phyloP scores from a whole-genome alignment of 2,888 invertebrate genomes.

The Dichetophora obliterata region DNA sequence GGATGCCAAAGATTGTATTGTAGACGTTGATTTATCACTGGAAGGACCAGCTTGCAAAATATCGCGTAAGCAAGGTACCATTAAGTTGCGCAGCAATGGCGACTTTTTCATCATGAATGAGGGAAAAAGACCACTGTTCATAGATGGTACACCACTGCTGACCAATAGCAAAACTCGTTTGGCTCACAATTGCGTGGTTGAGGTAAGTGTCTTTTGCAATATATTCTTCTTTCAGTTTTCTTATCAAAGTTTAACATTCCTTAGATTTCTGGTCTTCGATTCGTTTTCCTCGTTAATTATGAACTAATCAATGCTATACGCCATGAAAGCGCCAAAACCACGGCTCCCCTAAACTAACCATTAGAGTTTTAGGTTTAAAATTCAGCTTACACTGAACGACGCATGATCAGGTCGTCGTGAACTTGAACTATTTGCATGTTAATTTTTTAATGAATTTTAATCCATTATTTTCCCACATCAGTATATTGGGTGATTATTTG shows the following conservation, averaged over 20 bases:
- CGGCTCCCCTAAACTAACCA: conserved; percentile 70
- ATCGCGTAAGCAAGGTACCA: conserved; percentile 92
- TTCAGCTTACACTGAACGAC: not conserved
- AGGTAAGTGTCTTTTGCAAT: conserved; percentile 73
- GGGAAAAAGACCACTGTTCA: conserved; percentile 93
- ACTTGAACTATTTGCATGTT: conserved; percentile 19
- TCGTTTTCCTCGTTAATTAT: conserved; percentile 93
- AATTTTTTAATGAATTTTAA: not conserved
- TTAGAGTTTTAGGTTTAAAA: not conserved
- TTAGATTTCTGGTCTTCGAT: conserved; percentile 87
- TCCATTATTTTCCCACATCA: not conserved
- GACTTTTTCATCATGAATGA: conserved; percentile 96
- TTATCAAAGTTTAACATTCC: conserved; percentile 35
- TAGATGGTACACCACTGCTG: conserved; percentile 92
- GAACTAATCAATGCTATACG: conserved; percentile 91
- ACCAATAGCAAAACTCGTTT: conserved; percentile 90
- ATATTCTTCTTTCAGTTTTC: not conserved
- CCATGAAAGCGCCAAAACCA: conserved; percentile 88
- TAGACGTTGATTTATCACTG: conserved; percentile 92
- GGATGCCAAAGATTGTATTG: conserved; percentile 86
- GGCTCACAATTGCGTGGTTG: conserved; percentile 94
- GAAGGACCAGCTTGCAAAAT: conserved; percentile 97
- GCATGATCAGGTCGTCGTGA: not conserved
- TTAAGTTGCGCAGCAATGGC: conserved; percentile 89
- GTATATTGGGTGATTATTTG: not conserved